These are phyloP conservation scores for Margarornis squamiger DNA, from an alignment of 2,797 vertebrate genomes.

Conservation along the genomic window DNA sequence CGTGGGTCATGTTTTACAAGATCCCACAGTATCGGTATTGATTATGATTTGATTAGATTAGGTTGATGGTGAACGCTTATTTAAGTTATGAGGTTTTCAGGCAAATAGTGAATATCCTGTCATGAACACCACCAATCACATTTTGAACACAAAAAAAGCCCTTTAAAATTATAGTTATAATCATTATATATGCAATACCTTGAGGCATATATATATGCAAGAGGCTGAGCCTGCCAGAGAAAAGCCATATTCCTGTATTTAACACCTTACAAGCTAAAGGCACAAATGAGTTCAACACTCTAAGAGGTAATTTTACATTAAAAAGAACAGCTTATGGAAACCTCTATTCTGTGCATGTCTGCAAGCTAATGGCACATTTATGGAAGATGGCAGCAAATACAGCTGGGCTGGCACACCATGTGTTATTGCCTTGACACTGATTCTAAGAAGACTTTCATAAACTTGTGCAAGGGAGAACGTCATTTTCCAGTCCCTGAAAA, in stretches of 20 bases:
- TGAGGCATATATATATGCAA: not conserved
- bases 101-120: not conserved
- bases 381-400: not conserved
- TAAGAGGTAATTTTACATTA: constrained; percentile 5
- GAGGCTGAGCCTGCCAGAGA: not conserved
- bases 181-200: not conserved
- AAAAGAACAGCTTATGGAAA: constrained; percentile 15
- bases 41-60: constrained; percentile 62
- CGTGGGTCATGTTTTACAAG: constrained; percentile 63
- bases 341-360: not conserved
- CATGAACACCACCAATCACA: not conserved
- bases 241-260: not conserved
- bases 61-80: constrained; percentile 42
- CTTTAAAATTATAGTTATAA: not conserved
- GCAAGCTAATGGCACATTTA: not conserved
- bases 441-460: not conserved
- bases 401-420: not conserved
- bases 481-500: constrained; percentile 2
- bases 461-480: not conserved
- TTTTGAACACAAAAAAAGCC: not conserved
- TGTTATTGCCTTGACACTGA: not conserved
- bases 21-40: constrained; percentile 44
- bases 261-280: constrained; percentile 26
- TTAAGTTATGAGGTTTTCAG: constrained; percentile 40
- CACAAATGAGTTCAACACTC: constrained; percentile 11